Evolutionary conservation across 2,888 invertebrate genomes (phyloP).

Genomic region (Sarcophaga variegata): DNA sequence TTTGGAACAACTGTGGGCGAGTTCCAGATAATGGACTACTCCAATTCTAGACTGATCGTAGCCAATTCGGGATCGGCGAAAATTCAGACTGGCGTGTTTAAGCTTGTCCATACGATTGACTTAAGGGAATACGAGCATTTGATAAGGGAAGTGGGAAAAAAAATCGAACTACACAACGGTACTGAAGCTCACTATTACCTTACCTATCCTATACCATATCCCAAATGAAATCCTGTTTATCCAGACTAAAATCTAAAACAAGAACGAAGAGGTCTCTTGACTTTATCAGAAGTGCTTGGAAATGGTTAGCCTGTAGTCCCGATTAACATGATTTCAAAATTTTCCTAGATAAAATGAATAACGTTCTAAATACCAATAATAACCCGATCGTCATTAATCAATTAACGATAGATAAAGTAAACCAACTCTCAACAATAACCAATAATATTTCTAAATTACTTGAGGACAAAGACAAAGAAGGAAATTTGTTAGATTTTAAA

Average conservation of each 20-base stretch:
- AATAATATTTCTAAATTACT: not conserved
- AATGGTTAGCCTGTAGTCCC: too few species aligned
- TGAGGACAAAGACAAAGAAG: constrained; percentile 7
- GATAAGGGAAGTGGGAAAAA: not conserved
- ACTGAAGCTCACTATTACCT: not conserved
- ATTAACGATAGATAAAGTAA: too few species aligned
- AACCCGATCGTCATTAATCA: too few species aligned
- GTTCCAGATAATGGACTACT: constrained; percentile 12
- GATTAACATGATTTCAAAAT: too few species aligned
- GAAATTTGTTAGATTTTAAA: not conserved
- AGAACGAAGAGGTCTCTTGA: constrained; percentile 19
- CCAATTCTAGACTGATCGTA: constrained; percentile 11
- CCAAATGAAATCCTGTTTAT: constrained; percentile 26
- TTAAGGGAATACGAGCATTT: not conserved
- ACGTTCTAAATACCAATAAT: too few species aligned
- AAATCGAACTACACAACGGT: not conserved
- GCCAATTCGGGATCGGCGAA: not conserved
- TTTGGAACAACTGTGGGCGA: not conserved
- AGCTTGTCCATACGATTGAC: constrained; percentile 21
- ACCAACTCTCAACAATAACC: too few species aligned
- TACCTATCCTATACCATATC: not conserved
- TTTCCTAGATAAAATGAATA: not conserved
- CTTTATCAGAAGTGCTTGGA: not conserved
- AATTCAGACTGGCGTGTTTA: constrained; percentile 16
- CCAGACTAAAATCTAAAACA: not conserved